Percentiles rank a stretch among this genome's conserved stretches.
Evolutionary conservation across 2,888 invertebrate genomes (phyloP).

Genomic region (Chloroclystis v-ata): DNA sequence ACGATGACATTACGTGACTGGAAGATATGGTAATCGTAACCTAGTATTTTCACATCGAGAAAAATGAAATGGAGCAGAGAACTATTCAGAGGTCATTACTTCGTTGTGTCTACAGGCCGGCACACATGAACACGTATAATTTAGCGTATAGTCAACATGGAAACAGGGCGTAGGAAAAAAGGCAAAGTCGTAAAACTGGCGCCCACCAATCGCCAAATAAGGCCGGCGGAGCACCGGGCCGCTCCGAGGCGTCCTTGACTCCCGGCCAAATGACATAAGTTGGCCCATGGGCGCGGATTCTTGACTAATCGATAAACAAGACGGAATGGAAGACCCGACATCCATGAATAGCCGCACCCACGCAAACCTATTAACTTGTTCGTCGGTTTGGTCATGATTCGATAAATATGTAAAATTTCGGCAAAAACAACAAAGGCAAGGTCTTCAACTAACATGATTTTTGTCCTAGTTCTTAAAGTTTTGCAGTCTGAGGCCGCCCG

Average conservation of each 20-base stretch:
- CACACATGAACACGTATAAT: slow-evolving; percentile 55
- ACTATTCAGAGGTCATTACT: slow-evolving; percentile 53
- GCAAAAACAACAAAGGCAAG: slow-evolving; percentile 32
- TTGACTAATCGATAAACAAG: slow-evolving; percentile 74
- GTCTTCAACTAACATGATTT: slow-evolving; percentile 15
- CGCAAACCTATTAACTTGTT: slow-evolving; percentile 58
- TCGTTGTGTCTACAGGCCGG: slow-evolving; percentile 41
- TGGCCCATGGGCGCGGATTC: slow-evolving; percentile 75
- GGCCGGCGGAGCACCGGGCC: slow-evolving; percentile 69
- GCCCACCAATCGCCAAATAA: slow-evolving; percentile 77
- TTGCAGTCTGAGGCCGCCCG: background rate
- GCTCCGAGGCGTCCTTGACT: slow-evolving; percentile 71
- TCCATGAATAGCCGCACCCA: slow-evolving; percentile 60
- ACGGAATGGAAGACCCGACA: slow-evolving; percentile 59
- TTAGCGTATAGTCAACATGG: slow-evolving; percentile 61
- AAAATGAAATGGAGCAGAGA: slow-evolving; percentile 41
- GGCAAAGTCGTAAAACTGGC: slow-evolving; percentile 76
- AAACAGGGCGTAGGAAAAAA: slow-evolving; percentile 70
- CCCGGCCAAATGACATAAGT: slow-evolving; percentile 77
- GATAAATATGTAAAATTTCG: slow-evolving; percentile 47
- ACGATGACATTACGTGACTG: slow-evolving; percentile 33
- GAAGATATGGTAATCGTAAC: slow-evolving; percentile 17
- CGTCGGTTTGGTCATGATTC: slow-evolving; percentile 55
- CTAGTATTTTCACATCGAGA: slow-evolving; percentile 29
- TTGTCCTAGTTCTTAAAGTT: slow-evolving; percentile 6